phyloP scores from a whole-genome alignment of 2,888 invertebrate genomes.

The Microctonus aethiopoides region DNA sequence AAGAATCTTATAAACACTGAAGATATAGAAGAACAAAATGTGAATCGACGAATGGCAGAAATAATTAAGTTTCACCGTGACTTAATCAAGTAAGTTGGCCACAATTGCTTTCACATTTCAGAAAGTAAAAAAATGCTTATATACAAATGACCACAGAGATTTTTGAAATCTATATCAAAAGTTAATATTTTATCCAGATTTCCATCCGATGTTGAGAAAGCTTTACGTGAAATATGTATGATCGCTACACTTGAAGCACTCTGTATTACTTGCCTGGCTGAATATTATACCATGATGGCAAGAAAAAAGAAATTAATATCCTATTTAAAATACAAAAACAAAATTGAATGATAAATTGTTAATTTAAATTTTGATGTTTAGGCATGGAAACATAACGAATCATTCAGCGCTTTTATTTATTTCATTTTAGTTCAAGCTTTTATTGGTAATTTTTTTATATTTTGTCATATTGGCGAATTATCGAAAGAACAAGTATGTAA shows the following conservation, averaged over 20 bases:
- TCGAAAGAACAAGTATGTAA: conserved; percentile 36
- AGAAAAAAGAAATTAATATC: background rate
- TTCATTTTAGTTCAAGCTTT: conserved; percentile 34
- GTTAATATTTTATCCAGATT: conserved; percentile 17
- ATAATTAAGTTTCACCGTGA: conserved; percentile 36
- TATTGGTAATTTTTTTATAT: conserved; percentile 44
- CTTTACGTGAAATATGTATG: conserved; percentile 35
- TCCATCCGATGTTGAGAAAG: conserved; percentile 30
- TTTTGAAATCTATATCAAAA: too few species aligned
- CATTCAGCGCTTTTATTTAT: conserved; percentile 34
- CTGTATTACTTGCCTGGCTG: conserved; percentile 35
- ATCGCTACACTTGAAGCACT: conserved; percentile 35
- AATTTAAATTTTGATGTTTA: conserved; percentile 22
- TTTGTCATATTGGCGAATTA: conserved; percentile 45
- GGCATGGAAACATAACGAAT: conserved; percentile 40
- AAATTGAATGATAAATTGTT: background rate
- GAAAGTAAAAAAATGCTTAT: too few species aligned
- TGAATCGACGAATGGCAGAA: conserved; percentile 28
- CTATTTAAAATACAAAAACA: background rate
- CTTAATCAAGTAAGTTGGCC: conserved; percentile 15
- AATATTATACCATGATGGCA: conserved; percentile 41
- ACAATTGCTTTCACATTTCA: too few species aligned
- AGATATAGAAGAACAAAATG: background rate
- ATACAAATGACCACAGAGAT: too few species aligned
- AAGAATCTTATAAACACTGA: conserved; percentile 12